Conservation (phyloP, 2,113 vertebrate species). For the Nibea coibor region DNA sequence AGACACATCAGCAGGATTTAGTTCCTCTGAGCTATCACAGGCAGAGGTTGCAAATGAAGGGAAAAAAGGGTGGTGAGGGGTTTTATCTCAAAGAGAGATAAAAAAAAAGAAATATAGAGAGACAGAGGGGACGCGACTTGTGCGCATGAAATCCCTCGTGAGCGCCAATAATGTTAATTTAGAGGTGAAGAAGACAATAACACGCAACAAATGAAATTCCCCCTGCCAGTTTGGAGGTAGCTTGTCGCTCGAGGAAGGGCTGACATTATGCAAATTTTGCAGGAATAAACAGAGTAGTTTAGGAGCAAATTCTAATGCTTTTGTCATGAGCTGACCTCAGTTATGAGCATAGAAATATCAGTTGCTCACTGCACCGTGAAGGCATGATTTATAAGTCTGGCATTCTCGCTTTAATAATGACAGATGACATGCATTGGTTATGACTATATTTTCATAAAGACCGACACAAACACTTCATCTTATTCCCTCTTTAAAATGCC, state of each 20-base stretch:
- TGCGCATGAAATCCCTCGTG: constrained; percentile 22
- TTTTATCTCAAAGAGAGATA: not conserved
- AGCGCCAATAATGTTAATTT: constrained; percentile 51
- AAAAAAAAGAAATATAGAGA: constrained; percentile 29
- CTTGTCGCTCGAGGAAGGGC: not conserved
- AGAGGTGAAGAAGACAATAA: constrained; percentile 34
- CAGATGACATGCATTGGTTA: constrained; percentile 25
- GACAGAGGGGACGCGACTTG: constrained; percentile 37
- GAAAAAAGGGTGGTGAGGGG: not conserved
- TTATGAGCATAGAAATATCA: not conserved
- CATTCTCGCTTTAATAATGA: constrained; percentile 32
- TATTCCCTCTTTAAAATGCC: constrained; percentile 30
- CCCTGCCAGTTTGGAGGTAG: not conserved
- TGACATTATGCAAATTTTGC: constrained; percentile 33
- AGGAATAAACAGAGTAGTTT: constrained; percentile 14
- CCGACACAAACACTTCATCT: constrained; percentile 35
- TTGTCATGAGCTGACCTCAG: constrained; percentile 11
- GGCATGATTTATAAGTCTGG: constrained; percentile 7
- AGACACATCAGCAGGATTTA: constrained; percentile 47
- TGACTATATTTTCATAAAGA: constrained; percentile 32
- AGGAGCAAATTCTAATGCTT: constrained; percentile 18
- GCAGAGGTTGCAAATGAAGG: constrained; percentile 6
- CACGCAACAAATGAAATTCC: constrained; percentile 27
- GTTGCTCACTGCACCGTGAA: constrained; percentile 1
- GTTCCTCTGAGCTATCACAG: constrained; percentile 37